These are phyloP conservation scores for Boloria euphrosyne DNA, from an alignment of 2,888 invertebrate species.

Conservation along the genomic window DNA sequence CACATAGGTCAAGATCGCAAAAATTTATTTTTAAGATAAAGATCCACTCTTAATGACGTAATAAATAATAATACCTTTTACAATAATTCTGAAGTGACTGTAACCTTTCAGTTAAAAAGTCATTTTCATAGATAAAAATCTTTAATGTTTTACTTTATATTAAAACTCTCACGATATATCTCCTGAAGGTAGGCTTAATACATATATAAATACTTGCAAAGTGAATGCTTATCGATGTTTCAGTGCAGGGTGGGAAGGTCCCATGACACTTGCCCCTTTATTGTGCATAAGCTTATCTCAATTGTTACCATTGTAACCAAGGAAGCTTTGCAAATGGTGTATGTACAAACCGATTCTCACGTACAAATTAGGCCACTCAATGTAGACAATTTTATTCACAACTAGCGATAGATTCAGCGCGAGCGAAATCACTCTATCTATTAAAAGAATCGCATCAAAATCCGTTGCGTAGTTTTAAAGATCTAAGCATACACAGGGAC, in stretches of 20 bases:
- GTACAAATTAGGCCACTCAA: constrained; percentile 5
- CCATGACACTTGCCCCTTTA: constrained; percentile 30
- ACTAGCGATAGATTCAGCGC: background rate
- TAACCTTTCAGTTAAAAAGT: too few relatives aligned
- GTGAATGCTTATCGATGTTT: constrained; percentile 3
- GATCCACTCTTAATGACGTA: too few relatives aligned
- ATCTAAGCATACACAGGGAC: too few relatives aligned
- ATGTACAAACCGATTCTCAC: constrained; percentile 3
- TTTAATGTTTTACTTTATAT: too few relatives aligned
- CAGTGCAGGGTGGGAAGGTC: constrained; percentile 30
- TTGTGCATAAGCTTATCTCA: constrained; percentile 27
- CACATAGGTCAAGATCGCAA: too few relatives aligned
- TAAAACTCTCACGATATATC: background rate
- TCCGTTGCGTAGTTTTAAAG: too few relatives aligned
- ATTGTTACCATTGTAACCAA: constrained; percentile 19
- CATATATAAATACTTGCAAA: background rate
- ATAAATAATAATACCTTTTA: too few relatives aligned
- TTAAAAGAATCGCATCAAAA: too few relatives aligned
- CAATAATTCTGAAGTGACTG: too few relatives aligned
- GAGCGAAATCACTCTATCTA: too few relatives aligned
- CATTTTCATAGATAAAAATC: too few relatives aligned
- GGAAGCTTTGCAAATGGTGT: constrained; percentile 15
- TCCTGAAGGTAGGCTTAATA: background rate
- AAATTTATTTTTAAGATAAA: too few relatives aligned
- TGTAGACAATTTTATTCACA: background rate